Conservation (phyloP, 1,140 invertebrate species). For the Diachasma alloeum region DNA sequence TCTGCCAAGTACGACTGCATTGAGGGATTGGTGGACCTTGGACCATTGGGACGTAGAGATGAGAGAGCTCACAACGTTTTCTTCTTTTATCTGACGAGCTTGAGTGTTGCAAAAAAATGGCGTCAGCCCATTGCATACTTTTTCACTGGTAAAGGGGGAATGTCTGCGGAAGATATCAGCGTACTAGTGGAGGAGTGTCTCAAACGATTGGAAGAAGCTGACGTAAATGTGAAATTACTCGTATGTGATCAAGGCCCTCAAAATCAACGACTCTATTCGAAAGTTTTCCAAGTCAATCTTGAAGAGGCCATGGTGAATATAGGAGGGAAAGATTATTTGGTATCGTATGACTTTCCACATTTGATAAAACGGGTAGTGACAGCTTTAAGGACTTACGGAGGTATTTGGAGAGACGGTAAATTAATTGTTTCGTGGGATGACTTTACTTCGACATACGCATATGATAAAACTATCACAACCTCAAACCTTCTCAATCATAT, state of each 20-base stretch:
- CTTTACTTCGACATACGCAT: constrained; percentile 27
- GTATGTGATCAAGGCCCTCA: constrained; percentile 24
- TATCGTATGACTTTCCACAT: constrained; percentile 32
- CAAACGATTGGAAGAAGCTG: background rate
- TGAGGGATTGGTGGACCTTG: constrained; percentile 36
- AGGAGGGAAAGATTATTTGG: constrained; percentile 10
- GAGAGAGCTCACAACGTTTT: constrained; percentile 29
- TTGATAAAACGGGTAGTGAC: constrained; percentile 34
- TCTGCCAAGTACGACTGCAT: constrained; percentile 30
- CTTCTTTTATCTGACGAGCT: constrained; percentile 27
- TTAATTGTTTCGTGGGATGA: constrained; percentile 31
- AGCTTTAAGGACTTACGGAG: constrained; percentile 20
- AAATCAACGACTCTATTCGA: constrained; percentile 6
- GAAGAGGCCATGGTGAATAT: background rate
- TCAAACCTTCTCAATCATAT: constrained; percentile 36
- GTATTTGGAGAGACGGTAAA: constrained; percentile 23
- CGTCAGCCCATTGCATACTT: constrained; percentile 32
- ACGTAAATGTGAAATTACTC: constrained; percentile 19
- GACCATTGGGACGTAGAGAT: constrained; percentile 14
- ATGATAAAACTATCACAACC: background rate
- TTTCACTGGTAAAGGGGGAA: constrained; percentile 14
- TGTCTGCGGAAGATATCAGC: constrained; percentile 8
- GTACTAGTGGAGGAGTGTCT: constrained; percentile 6
- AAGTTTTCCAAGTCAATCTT: background rate
- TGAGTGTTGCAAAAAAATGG: constrained; percentile 36